A percentile compares a stretch with the other conserved stretches of the same genome.
phyloP scores from a whole-genome alignment of 2,888 invertebrate species.

The Hanleya hanleyi region DNA sequence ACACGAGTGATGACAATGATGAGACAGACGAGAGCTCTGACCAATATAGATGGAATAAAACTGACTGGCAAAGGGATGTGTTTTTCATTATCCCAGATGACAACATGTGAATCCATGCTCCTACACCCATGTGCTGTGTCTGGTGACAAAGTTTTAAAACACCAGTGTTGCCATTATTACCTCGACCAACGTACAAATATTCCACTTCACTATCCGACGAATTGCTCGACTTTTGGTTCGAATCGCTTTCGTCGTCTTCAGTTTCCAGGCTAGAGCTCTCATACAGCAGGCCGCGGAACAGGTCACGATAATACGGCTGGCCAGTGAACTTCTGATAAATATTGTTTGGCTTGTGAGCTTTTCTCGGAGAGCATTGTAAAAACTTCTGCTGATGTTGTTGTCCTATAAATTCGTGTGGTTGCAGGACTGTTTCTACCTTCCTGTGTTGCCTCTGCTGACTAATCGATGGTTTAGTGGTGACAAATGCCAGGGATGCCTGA shows the following conservation, averaged over 20 bases:
- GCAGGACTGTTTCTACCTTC: background rate
- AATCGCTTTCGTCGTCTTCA: background rate
- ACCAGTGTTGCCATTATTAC: no score
- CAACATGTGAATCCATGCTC: no score
- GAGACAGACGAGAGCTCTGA: no score
- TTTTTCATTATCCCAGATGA: no score
- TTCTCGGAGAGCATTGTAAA: background rate
- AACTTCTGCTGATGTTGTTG: background rate
- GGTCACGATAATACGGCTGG: background rate
- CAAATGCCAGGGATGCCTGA: no score
- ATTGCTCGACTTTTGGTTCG: background rate
- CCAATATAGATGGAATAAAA: no score
- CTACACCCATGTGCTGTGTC: no score
- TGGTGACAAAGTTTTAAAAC: no score
- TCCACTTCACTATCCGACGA: background rate
- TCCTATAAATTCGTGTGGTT: background rate
- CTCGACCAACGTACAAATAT: background rate
- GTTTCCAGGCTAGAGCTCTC: background rate
- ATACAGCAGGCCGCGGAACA: background rate
- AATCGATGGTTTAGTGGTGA: background rate
- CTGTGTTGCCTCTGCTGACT: background rate
- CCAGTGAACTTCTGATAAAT: background rate
- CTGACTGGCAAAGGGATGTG: no score
- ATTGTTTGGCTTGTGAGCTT: background rate
- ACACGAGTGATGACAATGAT: no score